Evolutionary conservation across 2,113 vertebrate genomes (phyloP).

Genomic region (Carlito syrichta): DNA sequence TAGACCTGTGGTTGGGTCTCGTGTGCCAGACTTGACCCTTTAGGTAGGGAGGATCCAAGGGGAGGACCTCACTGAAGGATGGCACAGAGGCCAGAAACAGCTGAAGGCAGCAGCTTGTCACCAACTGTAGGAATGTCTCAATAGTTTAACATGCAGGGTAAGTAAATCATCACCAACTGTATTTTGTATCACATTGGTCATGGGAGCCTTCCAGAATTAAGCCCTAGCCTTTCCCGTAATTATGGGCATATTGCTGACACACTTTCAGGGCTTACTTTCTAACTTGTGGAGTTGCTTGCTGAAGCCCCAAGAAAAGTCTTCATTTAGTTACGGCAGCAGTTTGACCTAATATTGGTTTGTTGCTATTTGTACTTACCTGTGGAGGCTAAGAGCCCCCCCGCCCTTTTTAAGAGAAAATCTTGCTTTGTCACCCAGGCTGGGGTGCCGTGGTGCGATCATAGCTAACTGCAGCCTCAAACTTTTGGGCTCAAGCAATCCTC

Average conservation of each 20-base stretch:
- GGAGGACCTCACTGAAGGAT: neutral
- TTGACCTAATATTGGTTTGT: neutral
- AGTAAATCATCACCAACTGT: neutral
- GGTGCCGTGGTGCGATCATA: too few species aligned
- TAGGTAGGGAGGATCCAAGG: neutral
- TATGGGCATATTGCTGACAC: neutral
- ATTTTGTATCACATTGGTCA: neutral
- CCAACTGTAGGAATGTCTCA: neutral
- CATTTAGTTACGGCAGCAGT: neutral
- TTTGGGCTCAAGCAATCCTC: too few species aligned
- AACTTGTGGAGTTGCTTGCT: neutral
- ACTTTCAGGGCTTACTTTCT: neutral
- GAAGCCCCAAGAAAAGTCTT: neutral
- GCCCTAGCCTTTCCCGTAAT: neutral
- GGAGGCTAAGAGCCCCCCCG: neutral
- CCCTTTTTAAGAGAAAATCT: too few species aligned
- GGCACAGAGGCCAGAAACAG: neutral
- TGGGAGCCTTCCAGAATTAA: constrained; percentile 2
- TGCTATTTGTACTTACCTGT: neutral
- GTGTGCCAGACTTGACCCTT: neutral
- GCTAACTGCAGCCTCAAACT: too few species aligned
- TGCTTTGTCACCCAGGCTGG: too few species aligned
- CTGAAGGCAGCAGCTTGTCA: neutral
- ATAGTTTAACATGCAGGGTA: neutral
- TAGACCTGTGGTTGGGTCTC: neutral